These are phyloP conservation scores for Zoroaster sp. DNA, from an alignment of 53 echinoderm and acorn worm species.

Conservation along the genomic window DNA sequence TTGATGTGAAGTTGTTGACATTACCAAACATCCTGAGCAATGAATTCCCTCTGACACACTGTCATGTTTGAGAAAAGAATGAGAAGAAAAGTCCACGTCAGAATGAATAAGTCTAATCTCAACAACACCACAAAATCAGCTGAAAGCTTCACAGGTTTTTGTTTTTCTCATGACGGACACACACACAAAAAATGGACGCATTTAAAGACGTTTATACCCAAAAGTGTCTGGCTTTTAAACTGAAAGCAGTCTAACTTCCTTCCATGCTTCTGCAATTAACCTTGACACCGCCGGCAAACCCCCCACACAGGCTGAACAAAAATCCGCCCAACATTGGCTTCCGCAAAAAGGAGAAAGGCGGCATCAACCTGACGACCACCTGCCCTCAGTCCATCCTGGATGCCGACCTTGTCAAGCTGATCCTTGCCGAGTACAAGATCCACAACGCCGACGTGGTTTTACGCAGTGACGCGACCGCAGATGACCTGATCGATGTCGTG, in stretches of 20 bases:
- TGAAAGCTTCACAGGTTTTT: too few relatives aligned
- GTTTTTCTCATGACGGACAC: too few relatives aligned
- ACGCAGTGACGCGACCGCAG: constrained; percentile 68
- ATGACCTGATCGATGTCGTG: constrained; percentile 94
- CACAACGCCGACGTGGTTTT: constrained; percentile 97
- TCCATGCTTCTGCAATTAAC: background rate
- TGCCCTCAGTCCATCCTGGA: constrained; percentile 83
- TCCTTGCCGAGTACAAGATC: constrained; percentile 95
- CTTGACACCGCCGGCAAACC: background rate
- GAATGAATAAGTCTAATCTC: too few relatives aligned
- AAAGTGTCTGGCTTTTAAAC: too few relatives aligned
- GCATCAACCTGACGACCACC: constrained; percentile 91
- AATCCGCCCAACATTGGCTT: constrained; percentile 86
- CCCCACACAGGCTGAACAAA: constrained; percentile 79
- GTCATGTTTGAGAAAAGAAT: too few relatives aligned
- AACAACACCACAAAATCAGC: too few relatives aligned
- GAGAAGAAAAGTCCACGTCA: too few relatives aligned
- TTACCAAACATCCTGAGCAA: too few relatives aligned
- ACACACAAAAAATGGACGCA: too few relatives aligned
- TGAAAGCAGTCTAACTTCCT: background rate
- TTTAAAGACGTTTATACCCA: too few relatives aligned
- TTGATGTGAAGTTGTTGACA: too few relatives aligned
- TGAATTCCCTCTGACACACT: too few relatives aligned
- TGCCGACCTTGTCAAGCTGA: constrained; percentile 74
- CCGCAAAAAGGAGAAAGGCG: constrained; percentile 91